Conservation (phyloP, 2,797 vertebrate genomes). For the Hemitrygon akajei region DNA sequence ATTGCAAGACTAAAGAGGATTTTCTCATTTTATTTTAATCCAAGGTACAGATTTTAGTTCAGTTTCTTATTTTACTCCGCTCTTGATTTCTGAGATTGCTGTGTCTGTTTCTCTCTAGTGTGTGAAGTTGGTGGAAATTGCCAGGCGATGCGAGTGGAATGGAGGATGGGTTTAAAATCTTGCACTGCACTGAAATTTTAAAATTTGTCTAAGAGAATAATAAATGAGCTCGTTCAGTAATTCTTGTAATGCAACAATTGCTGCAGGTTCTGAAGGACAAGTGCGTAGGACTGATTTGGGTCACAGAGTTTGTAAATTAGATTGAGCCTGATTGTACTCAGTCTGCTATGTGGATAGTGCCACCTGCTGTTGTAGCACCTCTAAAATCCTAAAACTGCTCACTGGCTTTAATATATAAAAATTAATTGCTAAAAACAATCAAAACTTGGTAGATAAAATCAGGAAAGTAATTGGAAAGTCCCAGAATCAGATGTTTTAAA, state of each 20-base stretch:
- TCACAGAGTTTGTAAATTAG: not conserved
- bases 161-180: not conserved
- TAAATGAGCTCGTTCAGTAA: too few species aligned
- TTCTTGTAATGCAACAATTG: not conserved
- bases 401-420: not conserved
- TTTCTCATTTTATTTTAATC: not conserved
- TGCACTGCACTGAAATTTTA: not conserved
- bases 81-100: not conserved
- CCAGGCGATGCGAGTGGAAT: not conserved
- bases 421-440: not conserved
- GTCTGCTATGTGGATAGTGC: constrained; percentile 8
- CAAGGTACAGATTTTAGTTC: not conserved
- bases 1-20: not conserved
- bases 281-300: not conserved
- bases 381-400: not conserved
- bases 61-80: not conserved
- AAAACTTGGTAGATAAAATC: not conserved
- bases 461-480: not conserved
- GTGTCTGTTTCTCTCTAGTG: not conserved
- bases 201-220: too few species aligned
- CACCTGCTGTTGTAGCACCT: constrained; percentile 20
- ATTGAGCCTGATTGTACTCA: not conserved
- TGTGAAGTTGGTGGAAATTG: not conserved
- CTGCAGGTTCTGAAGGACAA: not conserved
- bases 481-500: not conserved